Conservation (phyloP, 2,797 vertebrate species). For the Delichon dasypus region DNA sequence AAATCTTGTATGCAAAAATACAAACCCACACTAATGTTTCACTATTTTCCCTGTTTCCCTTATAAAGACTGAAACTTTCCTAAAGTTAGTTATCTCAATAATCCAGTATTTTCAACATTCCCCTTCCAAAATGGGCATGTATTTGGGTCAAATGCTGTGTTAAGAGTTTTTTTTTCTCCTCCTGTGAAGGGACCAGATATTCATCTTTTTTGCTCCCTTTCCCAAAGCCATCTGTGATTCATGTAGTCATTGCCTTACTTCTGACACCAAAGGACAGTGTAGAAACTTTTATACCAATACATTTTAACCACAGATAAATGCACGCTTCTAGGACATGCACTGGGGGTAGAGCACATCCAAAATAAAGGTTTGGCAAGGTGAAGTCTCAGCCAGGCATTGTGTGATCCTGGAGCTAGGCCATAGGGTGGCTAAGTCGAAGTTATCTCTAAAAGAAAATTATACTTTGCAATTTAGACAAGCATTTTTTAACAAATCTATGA, state of each 20-base stretch:
- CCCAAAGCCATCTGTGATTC: neutral
- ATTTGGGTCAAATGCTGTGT: neutral
- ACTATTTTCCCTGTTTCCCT: neutral
- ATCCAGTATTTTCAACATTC: neutral
- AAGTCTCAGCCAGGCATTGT: neutral
- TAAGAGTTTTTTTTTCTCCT: neutral
- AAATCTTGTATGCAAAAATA: neutral
- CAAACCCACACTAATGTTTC: rapidly evolving
- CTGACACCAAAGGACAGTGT: neutral
- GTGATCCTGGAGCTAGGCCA: neutral
- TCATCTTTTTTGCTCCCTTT: neutral
- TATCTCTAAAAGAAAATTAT: neutral
- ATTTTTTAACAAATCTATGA: neutral
- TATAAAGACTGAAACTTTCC: neutral
- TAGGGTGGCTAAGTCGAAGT: neutral
- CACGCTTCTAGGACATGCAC: neutral
- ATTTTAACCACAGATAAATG: neutral
- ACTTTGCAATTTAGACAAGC: neutral
- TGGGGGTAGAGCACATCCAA: neutral
- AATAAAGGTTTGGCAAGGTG: neutral
- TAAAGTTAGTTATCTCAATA: neutral
- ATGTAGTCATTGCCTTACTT: neutral
- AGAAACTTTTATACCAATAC: neutral
- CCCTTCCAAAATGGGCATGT: neutral
- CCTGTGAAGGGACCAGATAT: neutral